Evolutionary conservation across 2,797 vertebrate species (phyloP).

Genomic region (Benthosema pterotum): DNA sequence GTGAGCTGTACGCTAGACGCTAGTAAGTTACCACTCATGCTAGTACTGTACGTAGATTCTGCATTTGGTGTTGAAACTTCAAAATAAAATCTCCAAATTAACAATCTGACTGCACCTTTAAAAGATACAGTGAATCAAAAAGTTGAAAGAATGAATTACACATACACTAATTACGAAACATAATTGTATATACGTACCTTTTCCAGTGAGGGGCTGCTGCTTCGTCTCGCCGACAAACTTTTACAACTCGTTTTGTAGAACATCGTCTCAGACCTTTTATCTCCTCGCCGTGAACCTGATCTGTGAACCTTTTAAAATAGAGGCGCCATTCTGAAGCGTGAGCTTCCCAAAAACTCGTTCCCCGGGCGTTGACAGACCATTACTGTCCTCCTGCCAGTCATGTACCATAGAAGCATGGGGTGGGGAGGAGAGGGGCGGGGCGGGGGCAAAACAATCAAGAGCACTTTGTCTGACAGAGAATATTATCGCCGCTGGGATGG

Average conservation of each 20-base stretch:
- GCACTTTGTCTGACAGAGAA: constrained; percentile 35
- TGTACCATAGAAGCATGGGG: constrained; percentile 39
- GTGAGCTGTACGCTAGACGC: too few species aligned
- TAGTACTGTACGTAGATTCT: too few species aligned
- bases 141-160: too few species aligned
- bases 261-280: constrained; percentile 14
- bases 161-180: too few species aligned
- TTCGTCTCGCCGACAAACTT: too few species aligned
- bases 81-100: too few species aligned
- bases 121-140: too few species aligned
- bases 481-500: constrained; percentile 47
- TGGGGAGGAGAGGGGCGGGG: too few species aligned
- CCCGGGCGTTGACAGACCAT: constrained; percentile 55
- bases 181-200: constrained; percentile 54
- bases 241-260: constrained; percentile 24
- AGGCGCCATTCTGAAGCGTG: constrained; percentile 26
- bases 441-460: constrained; percentile 37
- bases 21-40: too few species aligned
- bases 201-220: constrained; percentile 29
- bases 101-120: too few species aligned
- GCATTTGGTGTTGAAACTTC: too few species aligned
- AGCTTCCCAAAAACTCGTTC: constrained; percentile 28
- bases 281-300: not conserved
- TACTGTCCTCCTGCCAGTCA: constrained; percentile 48
- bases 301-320: constrained; percentile 28